These are phyloP conservation scores for Iphiclides podalirius DNA, from an alignment of 2,888 invertebrate species.

Conservation along the genomic window DNA sequence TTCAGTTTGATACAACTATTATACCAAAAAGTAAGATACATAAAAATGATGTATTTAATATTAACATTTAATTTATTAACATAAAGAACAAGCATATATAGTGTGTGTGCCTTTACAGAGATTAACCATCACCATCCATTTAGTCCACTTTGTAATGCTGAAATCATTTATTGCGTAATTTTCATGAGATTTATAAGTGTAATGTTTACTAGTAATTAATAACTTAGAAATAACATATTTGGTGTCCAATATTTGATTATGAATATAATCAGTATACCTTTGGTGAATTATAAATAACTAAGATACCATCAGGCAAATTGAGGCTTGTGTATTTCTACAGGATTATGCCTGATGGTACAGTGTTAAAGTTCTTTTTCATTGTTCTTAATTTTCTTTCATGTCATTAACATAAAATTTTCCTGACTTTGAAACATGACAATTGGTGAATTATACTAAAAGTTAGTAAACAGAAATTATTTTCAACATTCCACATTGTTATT, in stretches of 20 bases:
- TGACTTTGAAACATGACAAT: not conserved
- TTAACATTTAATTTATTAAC: slow-evolving; percentile 21
- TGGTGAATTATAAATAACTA: not conserved
- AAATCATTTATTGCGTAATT: slow-evolving; percentile 28
- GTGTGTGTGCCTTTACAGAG: slow-evolving; percentile 63
- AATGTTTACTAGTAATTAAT: slow-evolving; percentile 27
- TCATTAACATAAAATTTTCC: not conserved
- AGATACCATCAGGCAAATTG: slow-evolving; percentile 6
- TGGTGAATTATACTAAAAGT: not conserved
- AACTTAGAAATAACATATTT: slow-evolving; percentile 18
- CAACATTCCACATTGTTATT: slow-evolving; percentile 69
- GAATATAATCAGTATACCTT: slow-evolving; percentile 3
- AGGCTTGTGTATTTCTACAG: not conserved
- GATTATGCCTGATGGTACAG: not conserved
- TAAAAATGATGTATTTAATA: slow-evolving; percentile 22
- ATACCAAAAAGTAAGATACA: slow-evolving; percentile 27
- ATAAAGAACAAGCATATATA: slow-evolving; percentile 30
- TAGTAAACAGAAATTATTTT: slow-evolving; percentile 31
- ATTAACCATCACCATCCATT: slow-evolving; percentile 59
- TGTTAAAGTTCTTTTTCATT: slow-evolving; percentile 8
- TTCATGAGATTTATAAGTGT: slow-evolving; percentile 40
- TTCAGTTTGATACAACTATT: slow-evolving; percentile 14
- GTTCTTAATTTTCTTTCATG: not conserved
- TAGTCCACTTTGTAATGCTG: slow-evolving; percentile 45
- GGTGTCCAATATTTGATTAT: slow-evolving; percentile 29